These are phyloP conservation scores for Apoderus coryli DNA, from an alignment of 2,888 invertebrate genomes.

Conservation along the genomic window DNA sequence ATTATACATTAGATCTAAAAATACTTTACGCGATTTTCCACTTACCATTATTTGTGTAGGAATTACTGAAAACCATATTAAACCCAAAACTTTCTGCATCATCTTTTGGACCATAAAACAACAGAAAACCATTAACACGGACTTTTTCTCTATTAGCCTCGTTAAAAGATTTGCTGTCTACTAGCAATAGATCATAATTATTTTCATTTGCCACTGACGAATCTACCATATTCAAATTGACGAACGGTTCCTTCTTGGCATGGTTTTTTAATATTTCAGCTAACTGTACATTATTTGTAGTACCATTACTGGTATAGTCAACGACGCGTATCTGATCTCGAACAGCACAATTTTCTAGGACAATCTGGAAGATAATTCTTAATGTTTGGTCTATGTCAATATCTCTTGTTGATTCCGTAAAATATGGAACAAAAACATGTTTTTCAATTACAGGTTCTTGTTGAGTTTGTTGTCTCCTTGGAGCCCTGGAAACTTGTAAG, in stretches of 20 bases:
- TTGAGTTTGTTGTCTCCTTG: slow-evolving; percentile 33
- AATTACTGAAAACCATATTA: slow-evolving; percentile 7
- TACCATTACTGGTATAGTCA: no score
- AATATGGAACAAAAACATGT: slow-evolving; percentile 39
- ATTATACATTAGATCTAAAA: no score
- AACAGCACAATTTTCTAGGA: slow-evolving; percentile 15
- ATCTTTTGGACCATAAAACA: slow-evolving; percentile 12
- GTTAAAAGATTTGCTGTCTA: no score
- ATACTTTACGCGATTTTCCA: no score
- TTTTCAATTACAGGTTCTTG: slow-evolving; percentile 40
- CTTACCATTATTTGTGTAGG: slow-evolving; percentile 9
- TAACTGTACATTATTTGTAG: no score
- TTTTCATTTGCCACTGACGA: no score
- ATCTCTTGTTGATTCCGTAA: slow-evolving; percentile 19
- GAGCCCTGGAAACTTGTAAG: slow-evolving; percentile 41
- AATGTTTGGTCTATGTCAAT: slow-evolving; percentile 12
- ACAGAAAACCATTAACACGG: slow-evolving; percentile 15
- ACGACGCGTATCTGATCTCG: background rate
- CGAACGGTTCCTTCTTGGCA: no score
- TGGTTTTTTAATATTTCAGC: no score
- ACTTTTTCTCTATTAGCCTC: no score
- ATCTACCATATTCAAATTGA: no score
- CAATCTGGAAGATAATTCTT: slow-evolving; percentile 15
- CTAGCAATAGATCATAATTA: no score
- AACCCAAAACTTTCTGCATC: slow-evolving; percentile 1